phyloP scores from a whole-genome alignment of 1,140 invertebrate species.

The Eupristina koningsbergeri region DNA sequence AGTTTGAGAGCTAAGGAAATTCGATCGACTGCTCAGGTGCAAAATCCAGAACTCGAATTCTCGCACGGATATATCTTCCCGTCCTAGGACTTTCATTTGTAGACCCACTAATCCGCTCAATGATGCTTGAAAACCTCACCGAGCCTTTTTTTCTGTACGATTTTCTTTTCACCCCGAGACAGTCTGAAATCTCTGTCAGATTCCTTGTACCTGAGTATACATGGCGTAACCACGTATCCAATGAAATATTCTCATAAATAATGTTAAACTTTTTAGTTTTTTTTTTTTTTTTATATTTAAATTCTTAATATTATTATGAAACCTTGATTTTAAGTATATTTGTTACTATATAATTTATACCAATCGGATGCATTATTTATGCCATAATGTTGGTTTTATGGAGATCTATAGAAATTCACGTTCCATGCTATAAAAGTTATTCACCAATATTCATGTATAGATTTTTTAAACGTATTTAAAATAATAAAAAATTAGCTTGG shows the following conservation, averaged over 20 bases:
- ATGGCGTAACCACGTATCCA: slow-evolving; percentile 16
- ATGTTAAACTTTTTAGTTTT: slow-evolving; percentile 13
- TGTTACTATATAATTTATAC: not conserved
- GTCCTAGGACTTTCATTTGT: slow-evolving; percentile 17
- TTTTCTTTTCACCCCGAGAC: slow-evolving; percentile 40
- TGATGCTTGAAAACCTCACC: slow-evolving; percentile 51
- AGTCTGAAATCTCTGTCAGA: slow-evolving; percentile 39
- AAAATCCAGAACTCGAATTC: slow-evolving; percentile 25
- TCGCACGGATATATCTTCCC: not conserved
- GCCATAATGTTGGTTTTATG: no score
- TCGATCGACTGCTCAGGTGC: slow-evolving; percentile 48
- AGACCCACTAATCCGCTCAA: slow-evolving; percentile 52
- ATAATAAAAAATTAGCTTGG: no score
- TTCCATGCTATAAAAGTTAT: no score
- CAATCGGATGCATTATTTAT: no score
- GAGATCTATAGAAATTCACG: no score
- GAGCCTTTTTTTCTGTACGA: slow-evolving; percentile 27
- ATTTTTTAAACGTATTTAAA: no score
- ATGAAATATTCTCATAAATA: slow-evolving; percentile 48
- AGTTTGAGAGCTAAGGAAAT: slow-evolving; percentile 28
- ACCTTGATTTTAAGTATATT: not conserved
- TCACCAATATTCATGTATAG: no score
- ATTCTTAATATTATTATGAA: slow-evolving; percentile 1
- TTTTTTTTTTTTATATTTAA: not conserved
- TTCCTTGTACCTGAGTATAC: not conserved